Evolutionary conservation across 2,888 invertebrate species (phyloP), one percentile per base, ranked within the genome.

Genomic region (Trissoscelio sp.): DNA sequence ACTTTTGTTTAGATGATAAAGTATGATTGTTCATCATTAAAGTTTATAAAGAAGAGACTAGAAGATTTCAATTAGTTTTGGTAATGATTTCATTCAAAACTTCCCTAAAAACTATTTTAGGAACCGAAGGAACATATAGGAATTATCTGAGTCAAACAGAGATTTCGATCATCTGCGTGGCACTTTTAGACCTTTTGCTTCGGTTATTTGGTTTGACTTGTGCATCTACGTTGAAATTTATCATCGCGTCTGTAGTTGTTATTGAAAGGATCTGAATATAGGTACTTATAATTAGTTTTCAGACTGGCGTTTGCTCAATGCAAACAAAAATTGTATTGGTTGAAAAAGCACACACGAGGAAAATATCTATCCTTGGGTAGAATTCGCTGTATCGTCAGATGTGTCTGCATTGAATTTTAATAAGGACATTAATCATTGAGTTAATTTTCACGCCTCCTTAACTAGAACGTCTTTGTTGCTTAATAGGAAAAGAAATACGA

Each of bases 81-180:
- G n/a, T n/a, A n/a, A n/a, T n/a, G 73, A 62, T 73, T 73, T 22
- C 73, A 62, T 62, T 73, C 73, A 73, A 73, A 44, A 73, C 62
- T 62, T 53, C 31, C 42, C 62, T 53, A 73, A 39, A 37, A 39
- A 51, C 62, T 62, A 62, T 73, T 62, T 73, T 62, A 16, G 34
- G 42, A 39, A 12, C 9, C 42, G 73, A 20, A 62, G 53, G 7
- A 62, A 44, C 14, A 53, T 53, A 73, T 60, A 72, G 51, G 34
- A 73, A 62, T 73, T 73, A 62, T 53, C 53, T 62, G 7, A 14
- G 22, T 53, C 39, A 22, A 60, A 28, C 42, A 48, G 14, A 51
- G 28, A 55, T 60, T 60, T 60, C 48, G 48, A 58, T 51, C 60
- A 39, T 22, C 9, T 42, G 14, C 16, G 37, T 2, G 4, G 28